These are phyloP conservation scores for Aphelinus atriplicis DNA, from an alignment of 1,140 invertebrate species.

Conservation along the genomic window DNA sequence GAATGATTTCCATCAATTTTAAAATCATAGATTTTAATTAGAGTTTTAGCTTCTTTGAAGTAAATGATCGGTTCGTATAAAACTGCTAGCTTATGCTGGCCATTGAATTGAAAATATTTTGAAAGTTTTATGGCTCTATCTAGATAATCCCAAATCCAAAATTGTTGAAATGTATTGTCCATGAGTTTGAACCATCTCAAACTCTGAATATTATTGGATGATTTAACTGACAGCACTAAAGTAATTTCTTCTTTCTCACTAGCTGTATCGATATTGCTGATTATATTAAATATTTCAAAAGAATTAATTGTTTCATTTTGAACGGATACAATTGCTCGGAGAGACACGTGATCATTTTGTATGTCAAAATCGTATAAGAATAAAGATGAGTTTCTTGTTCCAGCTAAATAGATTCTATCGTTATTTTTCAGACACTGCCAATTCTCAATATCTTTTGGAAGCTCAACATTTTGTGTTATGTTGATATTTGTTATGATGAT, in stretches of 20 bases:
- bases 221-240: constrained; percentile 45
- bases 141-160: constrained; percentile 35
- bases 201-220: constrained; percentile 12
- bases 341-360: background rate
- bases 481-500: constrained; percentile 46
- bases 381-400: constrained; percentile 16
- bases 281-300: constrained; percentile 42
- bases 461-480: constrained; percentile 18
- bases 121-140: constrained; percentile 40
- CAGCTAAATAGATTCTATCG: constrained; percentile 39
- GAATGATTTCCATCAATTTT: constrained; percentile 12
- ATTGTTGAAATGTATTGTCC: constrained; percentile 21
- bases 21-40: constrained; percentile 48
- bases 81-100: constrained; percentile 44
- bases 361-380: constrained; percentile 40
- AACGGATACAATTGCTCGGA: background rate
- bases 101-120: constrained; percentile 38
- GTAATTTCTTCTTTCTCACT: background rate
- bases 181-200: constrained; percentile 47
- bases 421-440: constrained; percentile 43
- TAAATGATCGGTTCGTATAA: constrained; percentile 35
- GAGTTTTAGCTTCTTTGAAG: constrained; percentile 16
- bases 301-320: constrained; percentile 29
- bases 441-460: constrained; percentile 16
- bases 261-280: background rate